phyloP scores from a whole-genome alignment of 2,888 invertebrate species.

The Galerucella calmariensis region DNA sequence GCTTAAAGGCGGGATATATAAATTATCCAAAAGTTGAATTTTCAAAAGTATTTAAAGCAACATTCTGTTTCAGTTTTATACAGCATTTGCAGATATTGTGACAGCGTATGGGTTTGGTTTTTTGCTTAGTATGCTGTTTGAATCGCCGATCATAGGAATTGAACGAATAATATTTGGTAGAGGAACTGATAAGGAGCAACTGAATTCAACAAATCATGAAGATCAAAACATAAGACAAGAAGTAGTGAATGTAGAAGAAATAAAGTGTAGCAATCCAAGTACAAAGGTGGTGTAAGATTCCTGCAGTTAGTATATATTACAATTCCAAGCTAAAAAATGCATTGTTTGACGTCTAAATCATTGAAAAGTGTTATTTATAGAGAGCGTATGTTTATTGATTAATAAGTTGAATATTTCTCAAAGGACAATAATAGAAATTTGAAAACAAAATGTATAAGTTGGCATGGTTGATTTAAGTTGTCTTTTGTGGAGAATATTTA shows the following conservation, averaged over 20 bases:
- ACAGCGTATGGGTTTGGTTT: constrained; percentile 52
- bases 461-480: too few species aligned
- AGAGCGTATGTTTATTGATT: too few species aligned
- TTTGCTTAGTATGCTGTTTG: constrained; percentile 51
- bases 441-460: too few species aligned
- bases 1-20: too few species aligned
- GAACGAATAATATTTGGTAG: constrained; percentile 50
- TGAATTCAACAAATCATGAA: background rate
- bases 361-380: background rate
- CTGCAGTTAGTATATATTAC: background rate
- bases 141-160: constrained; percentile 53
- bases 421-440: too few species aligned
- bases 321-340: background rate
- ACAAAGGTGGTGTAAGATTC: background rate
- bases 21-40: too few species aligned
- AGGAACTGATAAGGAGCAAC: background rate
- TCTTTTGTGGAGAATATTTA: too few species aligned
- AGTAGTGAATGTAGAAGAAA: background rate
- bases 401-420: too few species aligned
- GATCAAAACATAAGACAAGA: background rate
- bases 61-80: constrained; percentile 42
- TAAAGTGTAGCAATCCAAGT: background rate
- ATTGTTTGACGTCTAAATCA: background rate
- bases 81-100: constrained; percentile 51
- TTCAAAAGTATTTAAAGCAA: background rate